Conservation (phyloP, 2,888 invertebrate genomes). For the Ellobium chinense region DNA sequence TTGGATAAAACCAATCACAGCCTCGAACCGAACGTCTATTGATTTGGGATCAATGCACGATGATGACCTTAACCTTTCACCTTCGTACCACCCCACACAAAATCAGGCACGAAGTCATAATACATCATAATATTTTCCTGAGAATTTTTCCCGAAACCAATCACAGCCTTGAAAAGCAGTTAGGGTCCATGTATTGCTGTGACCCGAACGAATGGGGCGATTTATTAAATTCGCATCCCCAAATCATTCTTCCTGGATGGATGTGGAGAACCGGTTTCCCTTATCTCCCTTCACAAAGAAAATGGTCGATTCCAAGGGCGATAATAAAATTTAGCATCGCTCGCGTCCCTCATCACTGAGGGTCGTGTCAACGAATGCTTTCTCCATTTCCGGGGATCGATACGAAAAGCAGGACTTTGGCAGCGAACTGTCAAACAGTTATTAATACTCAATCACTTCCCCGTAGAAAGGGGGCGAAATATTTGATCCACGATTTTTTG, state of each 20-base stretch:
- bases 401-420: neutral
- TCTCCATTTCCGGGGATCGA: constrained; percentile 1
- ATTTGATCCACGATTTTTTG: constrained; percentile 27
- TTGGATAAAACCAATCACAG: too few relatives aligned
- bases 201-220: too few relatives aligned
- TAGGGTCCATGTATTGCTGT: too few relatives aligned
- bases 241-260: neutral
- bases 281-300: neutral
- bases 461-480: neutral
- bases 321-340: constrained; percentile 12
- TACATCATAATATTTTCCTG: too few relatives aligned
- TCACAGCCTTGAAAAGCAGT: too few relatives aligned
- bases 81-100: too few relatives aligned
- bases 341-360: neutral
- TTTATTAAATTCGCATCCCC: constrained; percentile 8
- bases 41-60: too few relatives aligned
- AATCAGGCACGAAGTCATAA: too few relatives aligned
- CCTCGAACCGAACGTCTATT: too few relatives aligned
- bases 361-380: neutral
- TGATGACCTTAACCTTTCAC: too few relatives aligned
- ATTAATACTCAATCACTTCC: constrained; percentile 32
- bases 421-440: constrained; percentile 8
- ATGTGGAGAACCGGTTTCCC: neutral
- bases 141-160: too few relatives aligned
- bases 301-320: constrained; percentile 11